A percentile compares a stretch with the other conserved stretches of the same genome.
Evolutionary conservation across 2,888 invertebrate genomes (phyloP).

Genomic region (Fabriciana adippe): DNA sequence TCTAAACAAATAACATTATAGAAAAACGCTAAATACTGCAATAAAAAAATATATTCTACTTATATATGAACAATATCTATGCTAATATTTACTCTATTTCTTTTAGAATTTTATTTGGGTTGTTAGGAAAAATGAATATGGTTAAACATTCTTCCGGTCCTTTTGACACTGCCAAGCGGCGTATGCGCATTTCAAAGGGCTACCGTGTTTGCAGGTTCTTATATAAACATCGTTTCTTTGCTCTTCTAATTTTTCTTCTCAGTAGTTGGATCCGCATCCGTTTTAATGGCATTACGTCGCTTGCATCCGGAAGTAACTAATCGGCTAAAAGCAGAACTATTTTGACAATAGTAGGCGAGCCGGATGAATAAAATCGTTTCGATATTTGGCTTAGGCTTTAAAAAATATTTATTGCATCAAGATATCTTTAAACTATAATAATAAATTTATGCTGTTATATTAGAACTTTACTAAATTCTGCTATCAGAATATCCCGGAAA

Average conservation of each 20-base stretch:
- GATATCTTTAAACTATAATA: too few species aligned
- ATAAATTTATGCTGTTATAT: background rate
- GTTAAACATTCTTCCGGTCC: conserved; percentile 71
- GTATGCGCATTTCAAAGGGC: conserved; percentile 64
- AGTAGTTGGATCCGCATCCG: conserved; percentile 54
- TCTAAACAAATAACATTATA: too few species aligned
- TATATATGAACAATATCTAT: too few species aligned
- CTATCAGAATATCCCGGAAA: conserved; percentile 11
- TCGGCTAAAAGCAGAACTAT: conserved; percentile 37
- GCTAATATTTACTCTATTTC: background rate
- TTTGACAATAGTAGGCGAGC: conserved; percentile 33
- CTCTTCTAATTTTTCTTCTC: conserved; percentile 64
- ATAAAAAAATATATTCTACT: too few species aligned
- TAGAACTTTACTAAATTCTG: background rate
- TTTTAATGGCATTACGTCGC: conserved; percentile 61
- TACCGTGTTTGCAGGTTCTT: conserved; percentile 60
- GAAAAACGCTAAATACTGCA: too few species aligned
- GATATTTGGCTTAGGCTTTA: background rate
- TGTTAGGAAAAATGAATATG: conserved; percentile 49
- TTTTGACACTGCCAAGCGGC: conserved; percentile 65
- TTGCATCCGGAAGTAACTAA: conserved; percentile 56
- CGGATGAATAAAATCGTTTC: conserved; percentile 20
- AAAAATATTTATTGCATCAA: too few species aligned
- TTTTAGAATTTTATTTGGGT: conserved; percentile 29
- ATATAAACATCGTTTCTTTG: conserved; percentile 69